Evolutionary conservation across 2,797 vertebrate species (phyloP).

Genomic region (Champsocephalus esox): DNA sequence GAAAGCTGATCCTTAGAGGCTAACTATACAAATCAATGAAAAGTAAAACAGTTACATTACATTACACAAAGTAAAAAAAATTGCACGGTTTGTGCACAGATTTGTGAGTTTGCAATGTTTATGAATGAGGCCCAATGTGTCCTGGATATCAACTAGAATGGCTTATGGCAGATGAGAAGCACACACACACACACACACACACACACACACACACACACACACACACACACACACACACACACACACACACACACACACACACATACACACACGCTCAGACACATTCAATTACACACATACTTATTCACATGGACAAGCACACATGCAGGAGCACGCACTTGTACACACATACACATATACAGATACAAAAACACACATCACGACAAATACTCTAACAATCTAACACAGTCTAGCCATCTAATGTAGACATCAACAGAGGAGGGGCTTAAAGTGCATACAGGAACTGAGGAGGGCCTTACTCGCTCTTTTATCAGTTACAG

Average conservation of each 20-base stretch:
- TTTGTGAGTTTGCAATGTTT: too few species aligned
- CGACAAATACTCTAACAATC: slow-evolving; percentile 86
- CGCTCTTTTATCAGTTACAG: slow-evolving; percentile 57
- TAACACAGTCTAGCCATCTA: slow-evolving; percentile 90
- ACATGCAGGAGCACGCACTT: slow-evolving; percentile 36
- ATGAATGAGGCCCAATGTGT: slow-evolving; percentile 38
- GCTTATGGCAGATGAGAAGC: slow-evolving; percentile 79
- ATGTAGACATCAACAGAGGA: slow-evolving; percentile 85
- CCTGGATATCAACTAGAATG: slow-evolving; percentile 85
- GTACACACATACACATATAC: slow-evolving; percentile 55
- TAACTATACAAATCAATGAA: too few species aligned
- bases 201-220: too few species aligned
- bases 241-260: slow-evolving; percentile 18
- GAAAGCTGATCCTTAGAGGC: too few species aligned
- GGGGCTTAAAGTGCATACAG: slow-evolving; percentile 85
- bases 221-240: slow-evolving; percentile 17
- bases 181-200: neutral
- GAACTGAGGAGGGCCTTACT: slow-evolving; percentile 72
- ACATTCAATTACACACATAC: slow-evolving; percentile 24
- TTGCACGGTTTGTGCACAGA: too few species aligned
- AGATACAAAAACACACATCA: slow-evolving; percentile 74
- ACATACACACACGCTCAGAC: slow-evolving; percentile 20
- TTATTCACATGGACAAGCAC: slow-evolving; percentile 27
- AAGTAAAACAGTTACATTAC: too few species aligned
- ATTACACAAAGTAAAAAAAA: too few species aligned